Conservation (phyloP, 2,888 invertebrate species). For the Lasius platythorax region DNA sequence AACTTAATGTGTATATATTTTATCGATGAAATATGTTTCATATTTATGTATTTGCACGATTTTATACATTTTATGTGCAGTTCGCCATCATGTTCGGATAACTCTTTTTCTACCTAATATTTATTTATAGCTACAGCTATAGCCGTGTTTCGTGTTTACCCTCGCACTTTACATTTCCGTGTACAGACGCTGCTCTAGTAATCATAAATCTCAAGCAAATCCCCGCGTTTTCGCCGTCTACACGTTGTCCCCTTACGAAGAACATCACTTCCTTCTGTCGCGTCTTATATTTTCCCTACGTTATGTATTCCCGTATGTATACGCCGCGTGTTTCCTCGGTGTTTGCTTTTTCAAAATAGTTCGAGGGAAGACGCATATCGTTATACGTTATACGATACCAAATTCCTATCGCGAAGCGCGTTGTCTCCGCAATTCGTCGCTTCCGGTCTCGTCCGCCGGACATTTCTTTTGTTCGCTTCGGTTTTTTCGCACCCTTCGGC, state of each 20-base stretch:
- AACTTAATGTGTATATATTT: constrained; percentile 23
- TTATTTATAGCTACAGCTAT: constrained; percentile 39
- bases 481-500: neutral
- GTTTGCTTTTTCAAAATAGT: constrained; percentile 34
- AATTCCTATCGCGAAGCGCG: neutral
- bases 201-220: constrained; percentile 55
- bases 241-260: constrained; percentile 44
- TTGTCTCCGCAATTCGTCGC: constrained; percentile 11
- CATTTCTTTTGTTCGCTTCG: neutral
- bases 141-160: constrained; percentile 45
- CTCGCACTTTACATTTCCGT: constrained; percentile 48
- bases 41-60: constrained; percentile 18
- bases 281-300: constrained; percentile 31
- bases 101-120: constrained; percentile 44
- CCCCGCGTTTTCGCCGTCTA: constrained; percentile 47
- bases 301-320: constrained; percentile 37
- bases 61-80: constrained; percentile 35
- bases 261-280: constrained; percentile 46
- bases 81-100: constrained; percentile 24
- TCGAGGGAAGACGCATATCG: neutral
- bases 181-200: constrained; percentile 30
- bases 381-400: neutral
- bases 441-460: neutral
- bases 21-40: constrained; percentile 32
- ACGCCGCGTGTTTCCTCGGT: constrained; percentile 2